Evolutionary conservation across 2,113 vertebrate species (phyloP).

Genomic region (Alosa alosa): DNA sequence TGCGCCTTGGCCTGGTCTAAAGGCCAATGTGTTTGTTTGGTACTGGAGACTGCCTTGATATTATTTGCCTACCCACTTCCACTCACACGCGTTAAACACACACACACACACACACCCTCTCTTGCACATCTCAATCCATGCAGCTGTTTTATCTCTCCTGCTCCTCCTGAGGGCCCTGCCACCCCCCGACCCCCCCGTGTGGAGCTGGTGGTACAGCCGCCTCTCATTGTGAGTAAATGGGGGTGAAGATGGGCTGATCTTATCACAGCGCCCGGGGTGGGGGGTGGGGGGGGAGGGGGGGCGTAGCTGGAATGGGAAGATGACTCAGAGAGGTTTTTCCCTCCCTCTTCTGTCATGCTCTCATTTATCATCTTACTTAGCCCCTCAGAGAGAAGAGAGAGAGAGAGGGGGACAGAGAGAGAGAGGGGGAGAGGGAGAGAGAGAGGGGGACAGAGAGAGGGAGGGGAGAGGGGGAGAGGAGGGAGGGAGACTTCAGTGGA

Average conservation of each 20-base stretch:
- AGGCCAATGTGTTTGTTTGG: neutral
- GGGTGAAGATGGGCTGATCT: slow-evolving; percentile 1
- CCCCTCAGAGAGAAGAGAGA: neutral
- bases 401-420: neutral
- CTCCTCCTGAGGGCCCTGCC: neutral
- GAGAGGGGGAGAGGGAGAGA: no score
- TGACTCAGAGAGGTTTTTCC: neutral
- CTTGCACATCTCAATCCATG: neutral
- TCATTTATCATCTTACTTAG: neutral
- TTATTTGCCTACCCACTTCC: neutral
- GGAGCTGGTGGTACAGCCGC: neutral
- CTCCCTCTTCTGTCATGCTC: neutral
- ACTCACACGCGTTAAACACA: neutral
- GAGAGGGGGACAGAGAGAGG: neutral
- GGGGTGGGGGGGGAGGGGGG: neutral
- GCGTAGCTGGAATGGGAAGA: neutral
- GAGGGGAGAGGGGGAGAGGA: neutral
- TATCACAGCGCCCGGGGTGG: neutral
- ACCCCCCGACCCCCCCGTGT: neutral
- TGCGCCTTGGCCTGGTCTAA: neutral
- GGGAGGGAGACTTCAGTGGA: no score
- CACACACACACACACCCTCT: neutral
- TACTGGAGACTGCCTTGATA: neutral
- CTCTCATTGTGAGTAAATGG: neutral
- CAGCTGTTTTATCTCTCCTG: neutral